These are phyloP conservation scores for Palythoa grandis DNA, from an alignment of 92 coral and sea anemone genomes.

Conservation along the genomic window DNA sequence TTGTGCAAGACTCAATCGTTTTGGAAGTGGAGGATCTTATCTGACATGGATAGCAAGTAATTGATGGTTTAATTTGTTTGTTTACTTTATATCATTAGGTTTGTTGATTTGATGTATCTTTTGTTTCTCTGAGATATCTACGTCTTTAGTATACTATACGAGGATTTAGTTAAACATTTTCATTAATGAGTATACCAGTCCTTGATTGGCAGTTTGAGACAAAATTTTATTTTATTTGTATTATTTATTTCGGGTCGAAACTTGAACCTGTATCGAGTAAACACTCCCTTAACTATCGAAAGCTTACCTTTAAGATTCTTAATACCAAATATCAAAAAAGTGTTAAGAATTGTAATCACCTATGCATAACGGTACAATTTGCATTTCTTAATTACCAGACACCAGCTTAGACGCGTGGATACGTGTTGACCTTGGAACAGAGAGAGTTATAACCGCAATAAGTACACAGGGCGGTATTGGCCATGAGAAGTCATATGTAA, in stretches of 20 bases:
- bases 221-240: too few relatives aligned
- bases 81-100: background rate
- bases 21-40: background rate
- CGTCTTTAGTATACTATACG: too few relatives aligned
- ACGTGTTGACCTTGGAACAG: slow-evolving; percentile 32
- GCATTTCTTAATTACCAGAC: background rate
- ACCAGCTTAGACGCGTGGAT: slow-evolving; percentile 1
- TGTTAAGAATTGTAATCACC: background rate
- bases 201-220: too few relatives aligned
- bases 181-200: too few relatives aligned
- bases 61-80: background rate
- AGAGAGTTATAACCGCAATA: slow-evolving; percentile 12
- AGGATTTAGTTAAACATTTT: too few relatives aligned
- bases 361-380: background rate
- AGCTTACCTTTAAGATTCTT: too few relatives aligned
- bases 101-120: background rate
- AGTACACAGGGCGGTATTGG: slow-evolving; percentile 16
- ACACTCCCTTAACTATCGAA: too few relatives aligned
- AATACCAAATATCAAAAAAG: background rate
- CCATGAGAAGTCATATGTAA: background rate
- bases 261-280: too few relatives aligned
- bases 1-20: slow-evolving; percentile 26
- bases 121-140: too few relatives aligned
- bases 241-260: too few relatives aligned
- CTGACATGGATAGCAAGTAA: slow-evolving; percentile 1